Evolutionary conservation across 2,797 vertebrate genomes (phyloP).

Genomic region (Aphelocoma californica): DNA sequence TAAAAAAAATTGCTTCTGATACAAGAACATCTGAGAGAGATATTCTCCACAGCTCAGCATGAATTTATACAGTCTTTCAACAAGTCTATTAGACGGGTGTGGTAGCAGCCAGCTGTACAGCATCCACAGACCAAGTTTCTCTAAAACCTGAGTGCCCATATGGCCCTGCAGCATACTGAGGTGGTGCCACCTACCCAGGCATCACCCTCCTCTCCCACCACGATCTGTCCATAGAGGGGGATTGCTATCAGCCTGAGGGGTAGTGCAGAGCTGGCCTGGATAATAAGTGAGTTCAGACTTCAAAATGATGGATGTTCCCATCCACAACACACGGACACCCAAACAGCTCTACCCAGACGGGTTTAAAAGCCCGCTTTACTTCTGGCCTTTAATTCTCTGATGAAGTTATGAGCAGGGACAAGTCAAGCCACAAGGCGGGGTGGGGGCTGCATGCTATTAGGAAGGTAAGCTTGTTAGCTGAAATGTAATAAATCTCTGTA

Average conservation of each 20-base stretch:
- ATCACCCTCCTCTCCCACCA: neutral
- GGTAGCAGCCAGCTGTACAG: slow-evolving; percentile 35
- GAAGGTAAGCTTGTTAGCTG: slow-evolving; percentile 49
- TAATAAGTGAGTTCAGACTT: neutral
- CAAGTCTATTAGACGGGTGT: slow-evolving; percentile 37
- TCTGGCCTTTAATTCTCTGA: neutral
- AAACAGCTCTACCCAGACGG: neutral
- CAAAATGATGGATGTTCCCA: neutral
- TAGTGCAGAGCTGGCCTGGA: neutral
- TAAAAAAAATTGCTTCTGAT: slow-evolving; percentile 39
- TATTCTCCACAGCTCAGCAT: slow-evolving; percentile 45
- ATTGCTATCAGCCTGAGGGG: neutral
- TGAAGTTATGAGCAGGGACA: neutral
- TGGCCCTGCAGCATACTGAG: slow-evolving; percentile 22
- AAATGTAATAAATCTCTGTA: slow-evolving; percentile 14
- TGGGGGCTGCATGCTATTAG: neutral
- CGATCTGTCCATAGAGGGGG: slow-evolving; percentile 46
- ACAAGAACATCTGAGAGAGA: slow-evolving; percentile 39
- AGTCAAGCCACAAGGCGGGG: slow-evolving; percentile 18
- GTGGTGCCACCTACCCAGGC: slow-evolving; percentile 23
- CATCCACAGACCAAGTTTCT: neutral
- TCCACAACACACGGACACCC: neutral
- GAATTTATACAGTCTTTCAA: slow-evolving; percentile 39
- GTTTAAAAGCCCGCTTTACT: neutral
- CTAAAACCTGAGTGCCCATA: neutral